Percentiles rank a stretch among this genome's conserved stretches.
Evolutionary conservation across 2,888 invertebrate genomes (phyloP).

Genomic region (Drosophila mulleri): DNA sequence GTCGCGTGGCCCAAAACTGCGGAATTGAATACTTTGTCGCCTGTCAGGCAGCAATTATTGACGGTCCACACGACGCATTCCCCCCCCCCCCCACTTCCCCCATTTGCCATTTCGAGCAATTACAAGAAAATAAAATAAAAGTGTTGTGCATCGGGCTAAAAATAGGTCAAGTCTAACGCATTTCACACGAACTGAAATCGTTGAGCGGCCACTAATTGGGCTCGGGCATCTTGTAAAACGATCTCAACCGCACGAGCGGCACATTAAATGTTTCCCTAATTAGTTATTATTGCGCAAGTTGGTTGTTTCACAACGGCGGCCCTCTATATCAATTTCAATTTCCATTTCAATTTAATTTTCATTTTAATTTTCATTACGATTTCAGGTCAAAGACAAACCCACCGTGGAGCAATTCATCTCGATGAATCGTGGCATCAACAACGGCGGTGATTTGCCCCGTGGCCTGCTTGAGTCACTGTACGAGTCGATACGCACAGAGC

Average conservation of each 20-base stretch:
- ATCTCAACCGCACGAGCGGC: slow-evolving; percentile 20
- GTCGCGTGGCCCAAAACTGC: slow-evolving; percentile 44
- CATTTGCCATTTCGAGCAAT: slow-evolving; percentile 6
- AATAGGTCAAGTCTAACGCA: slow-evolving; percentile 75
- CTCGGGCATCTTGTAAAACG: slow-evolving; percentile 32
- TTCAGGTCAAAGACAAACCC: slow-evolving; percentile 94
- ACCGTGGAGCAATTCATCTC: slow-evolving; percentile 97
- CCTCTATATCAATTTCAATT: neutral
- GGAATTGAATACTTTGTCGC: slow-evolving; percentile 44
- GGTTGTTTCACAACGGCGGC: neutral
- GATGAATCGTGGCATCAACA: slow-evolving; percentile 99
- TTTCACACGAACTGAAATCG: too few relatives aligned
- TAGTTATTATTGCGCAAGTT: too few relatives aligned
- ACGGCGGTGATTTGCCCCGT: slow-evolving; percentile 97
- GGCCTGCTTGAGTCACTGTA: slow-evolving; percentile 97
- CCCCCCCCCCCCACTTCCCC: slow-evolving; percentile 26
- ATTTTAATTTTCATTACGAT: neutral
- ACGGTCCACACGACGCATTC: slow-evolving; percentile 41
- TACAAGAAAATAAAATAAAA: slow-evolving; percentile 9
- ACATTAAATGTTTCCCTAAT: slow-evolving; percentile 18
- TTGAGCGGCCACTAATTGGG: slow-evolving; percentile 42
- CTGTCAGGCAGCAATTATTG: slow-evolving; percentile 42
- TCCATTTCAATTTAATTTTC: neutral
- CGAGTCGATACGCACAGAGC: slow-evolving; percentile 99
- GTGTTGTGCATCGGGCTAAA: slow-evolving; percentile 50